Conservation (phyloP, 1,140 invertebrate species). For the Vanessa tameamea region DNA sequence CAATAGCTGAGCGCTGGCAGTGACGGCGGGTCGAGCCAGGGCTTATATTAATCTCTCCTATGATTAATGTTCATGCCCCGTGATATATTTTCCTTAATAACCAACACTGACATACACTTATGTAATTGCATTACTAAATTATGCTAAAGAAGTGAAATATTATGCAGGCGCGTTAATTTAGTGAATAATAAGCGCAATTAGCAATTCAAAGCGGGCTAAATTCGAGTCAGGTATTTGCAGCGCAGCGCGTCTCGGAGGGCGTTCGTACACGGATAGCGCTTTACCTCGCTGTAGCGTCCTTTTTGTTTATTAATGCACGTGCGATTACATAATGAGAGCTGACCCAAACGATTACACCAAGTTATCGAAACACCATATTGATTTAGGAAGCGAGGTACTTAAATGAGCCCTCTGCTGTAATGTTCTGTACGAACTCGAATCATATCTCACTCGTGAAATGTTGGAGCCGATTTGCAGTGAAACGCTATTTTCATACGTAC, state of each 20-base stretch:
- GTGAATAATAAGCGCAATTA: constrained; percentile 10
- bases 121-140: constrained; percentile 13
- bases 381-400: too few relatives aligned
- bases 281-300: neutral
- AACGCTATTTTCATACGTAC: too few relatives aligned
- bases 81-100: constrained; percentile 11
- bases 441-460: too few relatives aligned
- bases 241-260: neutral
- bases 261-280: constrained; percentile 5
- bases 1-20: neutral
- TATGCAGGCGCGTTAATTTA: neutral
- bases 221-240: constrained; percentile 1
- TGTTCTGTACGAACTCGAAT: too few relatives aligned
- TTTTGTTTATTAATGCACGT: constrained; percentile 8
- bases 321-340: neutral
- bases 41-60: constrained; percentile 7
- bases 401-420: too few relatives aligned
- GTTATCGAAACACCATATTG: too few relatives aligned
- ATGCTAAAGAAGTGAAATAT: constrained; percentile 8
- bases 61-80: constrained; percentile 4
- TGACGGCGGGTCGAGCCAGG: constrained; percentile 5
- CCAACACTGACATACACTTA: neutral
- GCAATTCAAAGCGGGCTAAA: constrained; percentile 1
- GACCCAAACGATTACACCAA: neutral
- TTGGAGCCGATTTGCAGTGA: too few relatives aligned